Base-by-base conservation (phyloP, 2,797 vertebrate species). In the Eulemur albifrons region DNA sequence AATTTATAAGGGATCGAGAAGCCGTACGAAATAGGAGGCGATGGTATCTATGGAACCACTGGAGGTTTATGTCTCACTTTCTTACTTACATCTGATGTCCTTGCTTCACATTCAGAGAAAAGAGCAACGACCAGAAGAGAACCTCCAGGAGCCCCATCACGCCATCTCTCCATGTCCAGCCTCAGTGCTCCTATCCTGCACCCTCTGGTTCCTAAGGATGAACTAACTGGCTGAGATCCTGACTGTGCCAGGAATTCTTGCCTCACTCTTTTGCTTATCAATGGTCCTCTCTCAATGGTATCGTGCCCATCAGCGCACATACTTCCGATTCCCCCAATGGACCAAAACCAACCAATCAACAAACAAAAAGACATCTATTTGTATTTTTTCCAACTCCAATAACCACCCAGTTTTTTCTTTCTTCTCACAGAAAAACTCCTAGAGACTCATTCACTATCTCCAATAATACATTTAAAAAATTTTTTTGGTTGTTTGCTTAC, bases 271-370 rank as follows among this genome's bases (percentile, higher is more conserved):
- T 21, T 9, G 18, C 72, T 50, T 27, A 5, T 4, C 54, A 3
- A 0, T 6, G 63, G 17, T 45, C 18, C 14, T 25, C 30, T 5
- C 48, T n/a, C 7, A 2, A 57, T 18, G 25, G 15, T 7, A 5
- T 21, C 2, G 4, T 10, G 0, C 59, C 25, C 2, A 1, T 32
- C 14, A 0, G 2, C 25, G 2, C 13, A 7, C 20, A 21, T n/a
- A 25, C 25, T 43, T 48, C 69, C 80, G 30, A 61, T 69, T 76
- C 30, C 69, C n/a, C 61, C 10, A 18, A 18, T 3, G 17, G 5
- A 7, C 5, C 30, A 17, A 43, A 67, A 45, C 4, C 10, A 40
- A 57, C 9, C 9, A 25, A 57, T 3, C 54, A 57, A 69, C 48
- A 8, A 69, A 40, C 50, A 57, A 14, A 61, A n/a, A 10, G 0